Conservation (phyloP, 2,797 vertebrate genomes). For the Discoglossus pictus region DNA sequence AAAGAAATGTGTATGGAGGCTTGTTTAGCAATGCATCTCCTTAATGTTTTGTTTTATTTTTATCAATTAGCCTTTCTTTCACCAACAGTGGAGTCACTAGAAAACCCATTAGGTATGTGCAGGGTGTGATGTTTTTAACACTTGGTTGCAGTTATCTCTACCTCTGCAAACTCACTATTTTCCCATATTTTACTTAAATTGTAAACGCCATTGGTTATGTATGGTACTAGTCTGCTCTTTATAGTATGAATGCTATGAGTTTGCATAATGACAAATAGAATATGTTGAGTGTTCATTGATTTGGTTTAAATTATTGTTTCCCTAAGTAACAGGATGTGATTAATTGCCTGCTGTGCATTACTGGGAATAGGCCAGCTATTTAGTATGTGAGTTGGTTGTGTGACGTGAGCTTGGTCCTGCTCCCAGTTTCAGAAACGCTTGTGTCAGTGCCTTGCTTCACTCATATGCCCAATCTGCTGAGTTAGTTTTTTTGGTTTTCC, state of each 20-base stretch:
- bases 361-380: constrained; percentile 19
- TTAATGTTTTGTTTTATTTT: constrained; percentile 63
- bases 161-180: constrained; percentile 14
- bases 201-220: no score
- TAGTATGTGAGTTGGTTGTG: constrained; percentile 19
- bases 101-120: constrained; percentile 77
- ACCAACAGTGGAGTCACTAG: constrained; percentile 71
- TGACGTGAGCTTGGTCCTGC: constrained; percentile 1
- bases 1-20: no score
- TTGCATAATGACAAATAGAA: no score
- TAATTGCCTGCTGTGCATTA: constrained; percentile 26
- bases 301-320: no score
- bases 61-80: constrained; percentile 75
- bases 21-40: no score
- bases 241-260: no score
- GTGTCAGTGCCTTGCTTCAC: background rate
- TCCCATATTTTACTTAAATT: no score
- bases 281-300: no score
- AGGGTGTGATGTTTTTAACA: constrained; percentile 57
- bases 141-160: constrained; percentile 45
- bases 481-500: background rate
- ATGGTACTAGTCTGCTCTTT: no score
- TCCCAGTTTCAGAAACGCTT: constrained; percentile 8
- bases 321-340: constrained; percentile 46
- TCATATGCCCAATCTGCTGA: constrained; percentile 10